A percentile compares a stretch with the other conserved stretches of the same genome.
These are phyloP conservation scores for Heliconius charithonia DNA, from an alignment of 2,888 invertebrate species.

Conservation along the genomic window DNA sequence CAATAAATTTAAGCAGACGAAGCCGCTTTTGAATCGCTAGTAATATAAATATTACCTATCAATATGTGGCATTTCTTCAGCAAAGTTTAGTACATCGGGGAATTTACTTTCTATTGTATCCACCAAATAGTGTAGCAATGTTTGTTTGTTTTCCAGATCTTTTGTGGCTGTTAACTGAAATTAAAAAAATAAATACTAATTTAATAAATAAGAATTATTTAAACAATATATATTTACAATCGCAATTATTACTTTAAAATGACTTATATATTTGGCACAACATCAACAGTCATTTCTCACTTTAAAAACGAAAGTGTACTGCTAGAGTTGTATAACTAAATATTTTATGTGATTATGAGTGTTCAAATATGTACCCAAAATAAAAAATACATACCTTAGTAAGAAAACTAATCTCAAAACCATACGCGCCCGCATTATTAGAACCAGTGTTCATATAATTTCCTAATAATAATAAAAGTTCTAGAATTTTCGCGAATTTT, in stretches of 20 bases:
- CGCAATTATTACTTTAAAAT: no score
- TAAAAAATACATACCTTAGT: constrained; percentile 88
- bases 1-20: no score
- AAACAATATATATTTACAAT: no score
- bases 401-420: constrained; percentile 97
- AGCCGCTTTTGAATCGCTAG: no score
- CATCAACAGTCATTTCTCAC: no score
- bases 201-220: no score
- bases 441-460: constrained; percentile 99
- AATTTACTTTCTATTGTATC: constrained; percentile 94
- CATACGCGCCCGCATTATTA: constrained; percentile 96
- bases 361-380: neutral
- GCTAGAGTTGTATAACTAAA: no score
- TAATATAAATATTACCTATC: constrained; percentile 82
- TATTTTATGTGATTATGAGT: neutral
- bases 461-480: constrained; percentile 94
- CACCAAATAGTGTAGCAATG: constrained; percentile 95
- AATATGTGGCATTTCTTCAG: constrained; percentile 95
- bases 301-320: no score
- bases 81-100: constrained; percentile 92
- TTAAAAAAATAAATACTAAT: constrained; percentile 38
- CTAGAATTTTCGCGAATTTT: constrained; percentile 95
- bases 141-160: constrained; percentile 95
- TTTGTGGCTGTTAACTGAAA: constrained; percentile 93
- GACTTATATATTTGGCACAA: no score